These are phyloP conservation scores for Xylota segnis DNA, from an alignment of 2,888 invertebrate species.

Conservation along the genomic window DNA sequence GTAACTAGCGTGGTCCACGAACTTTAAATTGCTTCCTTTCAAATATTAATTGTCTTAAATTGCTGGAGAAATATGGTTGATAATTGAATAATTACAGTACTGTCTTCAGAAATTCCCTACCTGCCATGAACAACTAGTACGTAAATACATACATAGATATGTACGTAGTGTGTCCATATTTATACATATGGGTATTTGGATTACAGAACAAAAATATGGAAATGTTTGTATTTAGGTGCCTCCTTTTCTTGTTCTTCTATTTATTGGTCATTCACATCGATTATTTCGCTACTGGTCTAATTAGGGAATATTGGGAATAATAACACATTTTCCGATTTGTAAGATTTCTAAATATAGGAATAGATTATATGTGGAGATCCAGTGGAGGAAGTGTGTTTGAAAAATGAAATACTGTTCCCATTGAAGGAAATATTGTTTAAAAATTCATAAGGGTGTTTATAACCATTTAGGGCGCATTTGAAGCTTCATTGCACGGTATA, in stretches of 20 bases:
- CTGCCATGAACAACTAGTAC: not conserved
- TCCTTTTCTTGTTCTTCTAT: constrained; percentile 23
- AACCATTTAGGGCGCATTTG: too few species aligned
- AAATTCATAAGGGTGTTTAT: too few species aligned
- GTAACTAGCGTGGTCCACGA: constrained; percentile 25
- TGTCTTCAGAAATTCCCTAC: not conserved
- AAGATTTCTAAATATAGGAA: not conserved
- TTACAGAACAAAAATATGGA: not conserved
- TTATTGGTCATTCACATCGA: constrained; percentile 47
- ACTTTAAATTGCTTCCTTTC: constrained; percentile 69
- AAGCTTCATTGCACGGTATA: too few species aligned
- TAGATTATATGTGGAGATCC: too few species aligned
- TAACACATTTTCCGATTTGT: too few species aligned
- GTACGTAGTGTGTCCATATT: not conserved
- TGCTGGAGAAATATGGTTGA: constrained; percentile 43
- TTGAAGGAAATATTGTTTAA: too few species aligned
- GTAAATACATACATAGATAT: too few species aligned
- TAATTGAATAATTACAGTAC: constrained; percentile 64
- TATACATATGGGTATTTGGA: not conserved
- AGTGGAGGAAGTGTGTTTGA: too few species aligned
- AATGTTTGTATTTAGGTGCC: not conserved
- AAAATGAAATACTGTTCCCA: too few species aligned
- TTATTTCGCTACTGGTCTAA: constrained; percentile 1
- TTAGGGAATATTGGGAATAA: not conserved
- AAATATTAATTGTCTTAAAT: constrained; percentile 71